Conservation (phyloP, 2,113 vertebrate species). For the Brachypodius melanocephalos region DNA sequence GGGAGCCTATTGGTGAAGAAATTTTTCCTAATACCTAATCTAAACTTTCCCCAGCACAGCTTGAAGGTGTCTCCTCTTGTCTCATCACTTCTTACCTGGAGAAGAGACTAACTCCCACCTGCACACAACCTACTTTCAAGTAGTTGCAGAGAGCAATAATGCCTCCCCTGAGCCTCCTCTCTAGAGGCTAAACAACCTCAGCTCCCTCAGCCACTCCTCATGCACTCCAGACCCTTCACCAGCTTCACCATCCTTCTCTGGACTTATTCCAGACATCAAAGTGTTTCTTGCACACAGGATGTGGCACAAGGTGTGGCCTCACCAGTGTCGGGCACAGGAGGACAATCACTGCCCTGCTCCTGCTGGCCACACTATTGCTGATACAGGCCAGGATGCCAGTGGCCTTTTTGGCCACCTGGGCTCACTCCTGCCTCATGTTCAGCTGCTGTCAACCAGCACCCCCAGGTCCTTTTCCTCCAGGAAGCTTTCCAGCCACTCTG, state of each 20-base stretch:
- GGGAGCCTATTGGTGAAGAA: not conserved
- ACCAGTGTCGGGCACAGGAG: accelerated
- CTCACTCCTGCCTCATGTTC: not conserved
- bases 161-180: not conserved
- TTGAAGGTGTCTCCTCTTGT: not conserved
- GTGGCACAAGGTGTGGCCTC: accelerated
- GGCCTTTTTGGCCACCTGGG: not conserved
- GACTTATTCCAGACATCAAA: not conserved
- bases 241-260: not conserved
- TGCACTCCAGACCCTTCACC: not conserved
- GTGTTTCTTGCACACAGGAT: not conserved
- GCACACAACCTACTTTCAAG: not conserved
- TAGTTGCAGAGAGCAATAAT: not conserved
- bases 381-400: not conserved
- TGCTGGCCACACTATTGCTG: not conserved
- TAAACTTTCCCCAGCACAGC: not conserved
- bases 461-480: not conserved
- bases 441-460: not conserved
- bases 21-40: not conserved
- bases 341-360: not conserved
- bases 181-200: no score
- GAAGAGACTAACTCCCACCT: not conserved
- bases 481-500: not conserved
- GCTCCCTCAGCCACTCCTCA: not conserved
- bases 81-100: not conserved